phyloP scores from a whole-genome alignment of 1,140 invertebrate species.

The Neomicropteryx cornuta region DNA sequence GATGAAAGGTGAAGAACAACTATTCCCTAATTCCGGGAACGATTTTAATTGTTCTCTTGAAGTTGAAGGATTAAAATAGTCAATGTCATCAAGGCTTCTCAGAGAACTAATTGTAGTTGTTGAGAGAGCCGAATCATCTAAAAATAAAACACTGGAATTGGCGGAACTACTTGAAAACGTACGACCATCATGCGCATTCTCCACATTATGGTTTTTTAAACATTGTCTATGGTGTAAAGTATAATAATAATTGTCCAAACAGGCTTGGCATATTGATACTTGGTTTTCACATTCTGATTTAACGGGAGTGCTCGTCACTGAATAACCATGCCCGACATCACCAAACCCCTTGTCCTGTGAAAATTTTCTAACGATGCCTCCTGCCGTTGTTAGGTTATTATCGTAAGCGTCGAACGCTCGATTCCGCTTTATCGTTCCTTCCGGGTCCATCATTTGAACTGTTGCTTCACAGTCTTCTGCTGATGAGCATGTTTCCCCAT shows the following conservation, averaged over 20 bases:
- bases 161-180: constrained; percentile 45
- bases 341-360: too few relatives aligned
- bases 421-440: too few relatives aligned
- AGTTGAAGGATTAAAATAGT: constrained; percentile 22
- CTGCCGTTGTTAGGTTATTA: not conserved
- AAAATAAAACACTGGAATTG: constrained; percentile 45
- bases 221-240: constrained; percentile 15
- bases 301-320: too few relatives aligned
- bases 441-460: too few relatives aligned
- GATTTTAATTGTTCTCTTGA: constrained; percentile 12
- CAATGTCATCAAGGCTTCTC: constrained; percentile 47
- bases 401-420: constrained; percentile 2
- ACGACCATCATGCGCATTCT: constrained; percentile 10
- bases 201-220: constrained; percentile 12
- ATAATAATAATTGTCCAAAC: constrained; percentile 13
- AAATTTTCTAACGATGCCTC: constrained; percentile 3
- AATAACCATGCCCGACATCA: too few relatives aligned
- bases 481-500: too few relatives aligned
- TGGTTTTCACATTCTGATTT: constrained; percentile 10
- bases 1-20: too few relatives aligned
- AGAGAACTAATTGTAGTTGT: constrained; percentile 42
- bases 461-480: too few relatives aligned
- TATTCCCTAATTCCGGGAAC: too few relatives aligned
- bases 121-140: constrained; percentile 40
- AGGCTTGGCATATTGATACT: constrained; percentile 13